Evolutionary conservation across 2,888 invertebrate species (phyloP).

Genomic region (Agonopterix subpropinquella): DNA sequence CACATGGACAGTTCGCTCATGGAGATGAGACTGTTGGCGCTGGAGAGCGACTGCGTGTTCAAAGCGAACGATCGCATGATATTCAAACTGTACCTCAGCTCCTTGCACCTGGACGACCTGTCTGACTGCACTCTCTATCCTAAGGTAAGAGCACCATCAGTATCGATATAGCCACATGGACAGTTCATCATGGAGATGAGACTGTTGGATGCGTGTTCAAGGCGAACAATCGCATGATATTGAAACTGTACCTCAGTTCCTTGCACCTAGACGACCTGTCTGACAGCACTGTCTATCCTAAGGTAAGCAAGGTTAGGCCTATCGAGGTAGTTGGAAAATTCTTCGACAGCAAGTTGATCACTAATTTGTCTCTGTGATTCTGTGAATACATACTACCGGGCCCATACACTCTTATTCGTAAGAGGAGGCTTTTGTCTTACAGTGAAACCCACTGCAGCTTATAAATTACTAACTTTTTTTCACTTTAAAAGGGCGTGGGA

Average conservation of each 20-base stretch:
- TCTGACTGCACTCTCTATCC: slow-evolving; percentile 84
- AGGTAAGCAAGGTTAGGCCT: too few relatives aligned
- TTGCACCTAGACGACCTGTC: slow-evolving; percentile 82
- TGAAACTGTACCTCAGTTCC: slow-evolving; percentile 80
- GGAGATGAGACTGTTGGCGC: slow-evolving; percentile 77
- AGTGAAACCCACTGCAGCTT: too few relatives aligned
- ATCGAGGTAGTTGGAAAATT: too few relatives aligned
- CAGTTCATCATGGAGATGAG: slow-evolving; percentile 80
- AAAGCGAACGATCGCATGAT: slow-evolving; percentile 86
- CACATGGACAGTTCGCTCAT: slow-evolving; percentile 83
- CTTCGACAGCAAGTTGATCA: too few relatives aligned
- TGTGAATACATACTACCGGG: too few relatives aligned
- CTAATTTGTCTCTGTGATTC: too few relatives aligned
- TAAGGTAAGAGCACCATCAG: slow-evolving; percentile 78
- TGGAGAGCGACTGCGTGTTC: slow-evolving; percentile 86
- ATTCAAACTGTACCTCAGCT: slow-evolving; percentile 80
- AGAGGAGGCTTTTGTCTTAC: too few relatives aligned
- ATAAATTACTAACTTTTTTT: too few relatives aligned
- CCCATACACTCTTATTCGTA: too few relatives aligned
- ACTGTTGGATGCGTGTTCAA: slow-evolving; percentile 85
- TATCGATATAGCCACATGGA: slow-evolving; percentile 81
- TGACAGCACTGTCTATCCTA: too few relatives aligned
- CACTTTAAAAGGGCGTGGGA: too few relatives aligned
- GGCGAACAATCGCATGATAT: slow-evolving; percentile 84
- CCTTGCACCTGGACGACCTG: slow-evolving; percentile 82